A percentile compares a stretch with the other conserved stretches of the same genome.
These are phyloP conservation scores for Percopsis omiscomaycus DNA, from an alignment of 2,797 vertebrate genomes.

Conservation along the genomic window DNA sequence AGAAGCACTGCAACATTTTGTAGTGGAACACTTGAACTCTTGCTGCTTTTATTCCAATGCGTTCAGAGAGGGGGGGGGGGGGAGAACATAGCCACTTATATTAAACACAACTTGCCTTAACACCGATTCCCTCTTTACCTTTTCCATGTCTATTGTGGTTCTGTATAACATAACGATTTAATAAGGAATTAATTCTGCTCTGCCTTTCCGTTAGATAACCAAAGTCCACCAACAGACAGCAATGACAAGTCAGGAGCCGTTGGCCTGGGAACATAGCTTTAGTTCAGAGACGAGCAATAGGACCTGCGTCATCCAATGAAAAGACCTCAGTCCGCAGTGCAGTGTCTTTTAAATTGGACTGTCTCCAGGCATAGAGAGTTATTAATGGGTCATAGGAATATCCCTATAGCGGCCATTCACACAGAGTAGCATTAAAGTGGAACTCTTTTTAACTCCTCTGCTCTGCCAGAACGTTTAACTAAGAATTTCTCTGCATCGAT, in stretches of 20 bases:
- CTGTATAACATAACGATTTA: constrained; percentile 13
- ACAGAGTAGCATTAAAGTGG: no score
- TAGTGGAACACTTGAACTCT: constrained; percentile 64
- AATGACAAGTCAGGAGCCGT: constrained; percentile 10
- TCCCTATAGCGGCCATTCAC: no score
- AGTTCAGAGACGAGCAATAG: constrained; percentile 24
- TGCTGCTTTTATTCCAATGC: constrained; percentile 37
- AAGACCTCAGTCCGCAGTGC: constrained; percentile 21
- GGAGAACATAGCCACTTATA: constrained; percentile 37
- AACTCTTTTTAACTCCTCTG: no score
- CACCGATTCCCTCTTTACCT: constrained; percentile 30
- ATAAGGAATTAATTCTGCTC: constrained; percentile 18
- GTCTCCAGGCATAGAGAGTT: no score
- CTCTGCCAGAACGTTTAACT: no score
- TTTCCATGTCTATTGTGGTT: constrained; percentile 21
- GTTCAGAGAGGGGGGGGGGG: neutral
- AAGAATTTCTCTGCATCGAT: no score
- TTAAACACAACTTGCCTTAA: constrained; percentile 53
- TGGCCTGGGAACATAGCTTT: constrained; percentile 34
- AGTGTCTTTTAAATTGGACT: no score
- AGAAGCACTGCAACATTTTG: constrained; percentile 90
- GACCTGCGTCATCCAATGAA: constrained; percentile 34
- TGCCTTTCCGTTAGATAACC: constrained; percentile 24
- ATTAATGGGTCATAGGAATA: no score
- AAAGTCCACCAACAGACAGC: constrained; percentile 25